Evolutionary conservation across 92 coral and sea anemone species (phyloP).

Genomic region (Scolanthus callimorphus): DNA sequence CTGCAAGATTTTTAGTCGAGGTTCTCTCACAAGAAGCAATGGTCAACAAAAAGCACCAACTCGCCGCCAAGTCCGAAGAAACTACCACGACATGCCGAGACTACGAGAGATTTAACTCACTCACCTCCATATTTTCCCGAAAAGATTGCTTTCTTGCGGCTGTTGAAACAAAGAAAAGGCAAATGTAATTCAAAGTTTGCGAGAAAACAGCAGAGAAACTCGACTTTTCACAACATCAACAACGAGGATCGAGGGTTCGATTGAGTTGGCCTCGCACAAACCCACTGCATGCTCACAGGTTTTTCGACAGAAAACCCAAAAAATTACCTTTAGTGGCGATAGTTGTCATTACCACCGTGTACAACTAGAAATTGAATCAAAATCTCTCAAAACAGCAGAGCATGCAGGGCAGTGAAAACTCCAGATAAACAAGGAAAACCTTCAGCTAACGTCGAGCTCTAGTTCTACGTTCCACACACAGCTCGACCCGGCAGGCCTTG

Average conservation of each 20-base stretch:
- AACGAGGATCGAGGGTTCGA: constrained; percentile 4
- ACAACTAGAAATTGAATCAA: constrained; percentile 25
- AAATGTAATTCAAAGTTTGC: constrained; percentile 5
- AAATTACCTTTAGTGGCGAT: constrained; percentile 81
- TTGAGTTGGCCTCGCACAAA: constrained; percentile 28
- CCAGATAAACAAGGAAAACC: constrained; percentile 32
- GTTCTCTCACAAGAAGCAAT: neutral
- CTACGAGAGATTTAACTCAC: constrained; percentile 9
- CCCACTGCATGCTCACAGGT: constrained; percentile 78
- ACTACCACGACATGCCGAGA: constrained; percentile 33
- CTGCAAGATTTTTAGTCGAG: neutral
- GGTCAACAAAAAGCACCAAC: constrained; percentile 34
- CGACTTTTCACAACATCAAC: neutral
- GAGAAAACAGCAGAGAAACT: constrained; percentile 9
- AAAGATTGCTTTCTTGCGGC: constrained; percentile 63
- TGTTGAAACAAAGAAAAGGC: constrained; percentile 22
- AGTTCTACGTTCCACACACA: constrained; percentile 20
- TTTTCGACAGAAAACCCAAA: constrained; percentile 4
- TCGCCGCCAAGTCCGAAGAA: constrained; percentile 28
- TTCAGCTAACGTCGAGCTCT: constrained; percentile 22
- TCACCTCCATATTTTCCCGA: constrained; percentile 56
- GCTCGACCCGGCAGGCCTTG: constrained; percentile 16
- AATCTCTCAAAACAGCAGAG: constrained; percentile 56
- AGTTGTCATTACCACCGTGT: constrained; percentile 68
- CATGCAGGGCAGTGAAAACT: constrained; percentile 50